phyloP scores from a whole-genome alignment of 2,888 invertebrate genomes.

The Tortricodes alternella region DNA sequence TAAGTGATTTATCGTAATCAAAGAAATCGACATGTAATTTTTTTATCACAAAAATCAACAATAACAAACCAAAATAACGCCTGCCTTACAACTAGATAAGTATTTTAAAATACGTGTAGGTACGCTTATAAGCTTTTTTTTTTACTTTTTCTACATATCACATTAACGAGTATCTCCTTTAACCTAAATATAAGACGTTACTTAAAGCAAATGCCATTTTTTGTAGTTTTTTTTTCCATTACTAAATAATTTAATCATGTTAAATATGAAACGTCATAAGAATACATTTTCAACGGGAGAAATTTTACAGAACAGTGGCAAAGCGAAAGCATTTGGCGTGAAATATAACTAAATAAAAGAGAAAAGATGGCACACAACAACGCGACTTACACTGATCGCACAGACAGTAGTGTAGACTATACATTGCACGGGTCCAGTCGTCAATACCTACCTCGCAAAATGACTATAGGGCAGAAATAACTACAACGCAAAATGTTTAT shows the following conservation, averaged over 20 bases:
- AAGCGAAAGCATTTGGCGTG: conserved; percentile 38
- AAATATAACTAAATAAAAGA: conserved; percentile 38
- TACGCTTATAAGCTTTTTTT: conserved; percentile 50
- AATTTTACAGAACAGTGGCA: conserved; percentile 25
- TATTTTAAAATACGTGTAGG: conserved; percentile 57
- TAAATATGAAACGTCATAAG: conserved; percentile 13
- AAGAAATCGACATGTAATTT: conserved; percentile 7
- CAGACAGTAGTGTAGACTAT: no score
- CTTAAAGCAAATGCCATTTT: conserved; percentile 59
- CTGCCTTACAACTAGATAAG: conserved; percentile 59
- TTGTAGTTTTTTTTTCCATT: conserved; percentile 41
- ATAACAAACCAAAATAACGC: conserved; percentile 37
- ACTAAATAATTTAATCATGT: not conserved
- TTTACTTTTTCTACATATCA: conserved; percentile 68
- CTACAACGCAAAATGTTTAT: no score
- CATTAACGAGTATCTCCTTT: conserved; percentile 74
- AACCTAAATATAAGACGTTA: conserved; percentile 58
- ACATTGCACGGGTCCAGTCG: no score
- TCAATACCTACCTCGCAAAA: no score
- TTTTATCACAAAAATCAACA: conserved; percentile 8
- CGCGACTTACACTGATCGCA: not conserved
- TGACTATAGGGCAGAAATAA: no score
- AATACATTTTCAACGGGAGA: not conserved
- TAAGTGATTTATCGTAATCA: not conserved
- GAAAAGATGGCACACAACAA: conserved; percentile 8